phyloP scores from a whole-genome alignment of 2,113 vertebrate genomes.

The Nothobranchius furzeri region DNA sequence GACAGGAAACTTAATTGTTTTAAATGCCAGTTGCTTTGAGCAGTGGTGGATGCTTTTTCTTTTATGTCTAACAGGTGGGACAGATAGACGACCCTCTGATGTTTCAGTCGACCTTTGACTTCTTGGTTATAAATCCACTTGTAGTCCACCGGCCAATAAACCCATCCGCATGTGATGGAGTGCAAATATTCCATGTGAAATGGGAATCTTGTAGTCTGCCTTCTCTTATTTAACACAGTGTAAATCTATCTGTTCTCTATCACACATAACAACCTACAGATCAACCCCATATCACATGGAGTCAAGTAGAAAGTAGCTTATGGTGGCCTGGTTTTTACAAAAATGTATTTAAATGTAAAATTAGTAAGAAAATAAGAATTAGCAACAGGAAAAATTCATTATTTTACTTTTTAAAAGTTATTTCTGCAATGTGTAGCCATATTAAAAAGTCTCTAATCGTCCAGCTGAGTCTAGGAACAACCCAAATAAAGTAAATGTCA shows the following conservation, averaged over 20 bases:
- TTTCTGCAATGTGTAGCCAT: no score
- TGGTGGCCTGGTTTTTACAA: no score
- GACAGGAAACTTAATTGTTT: constrained; percentile 97
- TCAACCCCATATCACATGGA: not conserved
- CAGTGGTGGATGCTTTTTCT: constrained; percentile 60
- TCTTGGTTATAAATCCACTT: constrained; percentile 61
- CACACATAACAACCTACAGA: not conserved
- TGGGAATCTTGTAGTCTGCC: constrained; percentile 44
- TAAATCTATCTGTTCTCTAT: constrained; percentile 27
- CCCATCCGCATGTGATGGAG: constrained; percentile 66
- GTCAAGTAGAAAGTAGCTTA: no score
- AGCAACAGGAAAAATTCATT: no score
- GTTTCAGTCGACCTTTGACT: constrained; percentile 70
- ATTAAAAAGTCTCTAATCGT: no score
- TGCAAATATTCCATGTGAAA: constrained; percentile 61
- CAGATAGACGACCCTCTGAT: constrained; percentile 70
- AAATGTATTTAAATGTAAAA: no score
- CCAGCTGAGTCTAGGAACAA: no score
- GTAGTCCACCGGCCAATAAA: constrained; percentile 65
- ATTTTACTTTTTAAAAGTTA: no score
- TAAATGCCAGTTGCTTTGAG: constrained; percentile 92
- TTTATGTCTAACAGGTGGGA: constrained; percentile 79
- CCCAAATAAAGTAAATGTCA: no score
- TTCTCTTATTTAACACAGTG: constrained; percentile 46
- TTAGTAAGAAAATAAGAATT: no score